Evolutionary conservation across 2,888 invertebrate species (phyloP).

Genomic region (Synanthedon andrenaeformis): DNA sequence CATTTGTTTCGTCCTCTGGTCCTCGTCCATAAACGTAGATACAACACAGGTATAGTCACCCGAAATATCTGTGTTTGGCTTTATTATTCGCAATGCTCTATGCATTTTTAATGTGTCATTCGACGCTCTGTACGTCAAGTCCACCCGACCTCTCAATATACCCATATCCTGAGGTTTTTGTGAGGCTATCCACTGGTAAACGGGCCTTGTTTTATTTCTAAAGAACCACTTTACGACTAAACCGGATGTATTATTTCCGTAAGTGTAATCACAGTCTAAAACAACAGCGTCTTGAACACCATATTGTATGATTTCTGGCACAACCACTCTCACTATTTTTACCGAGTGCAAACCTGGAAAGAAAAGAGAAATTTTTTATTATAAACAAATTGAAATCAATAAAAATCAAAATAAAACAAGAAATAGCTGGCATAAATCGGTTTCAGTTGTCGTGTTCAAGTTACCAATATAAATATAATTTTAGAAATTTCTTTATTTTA

Average conservation of each 20-base stretch:
- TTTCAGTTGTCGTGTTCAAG: too few species aligned
- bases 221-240: constrained; percentile 84
- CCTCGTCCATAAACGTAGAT: constrained; percentile 77
- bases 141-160: constrained; percentile 64
- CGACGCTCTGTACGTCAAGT: constrained; percentile 75
- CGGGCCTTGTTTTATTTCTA: constrained; percentile 73
- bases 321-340: constrained; percentile 72
- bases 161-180: constrained; percentile 76
- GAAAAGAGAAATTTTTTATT: constrained; percentile 5
- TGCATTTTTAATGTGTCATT: constrained; percentile 76
- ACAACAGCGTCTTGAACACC: constrained; percentile 73
- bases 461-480: too few species aligned
- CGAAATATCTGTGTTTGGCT: constrained; percentile 78
- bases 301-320: constrained; percentile 73
- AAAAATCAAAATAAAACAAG: too few species aligned
- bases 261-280: constrained; percentile 80
- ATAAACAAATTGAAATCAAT: neutral
- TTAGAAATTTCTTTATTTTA: too few species aligned
- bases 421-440: too few species aligned
- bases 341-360: constrained; percentile 68
- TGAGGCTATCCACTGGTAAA: constrained; percentile 84
- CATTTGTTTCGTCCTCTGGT: constrained; percentile 74
- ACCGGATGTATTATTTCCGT: constrained; percentile 73
- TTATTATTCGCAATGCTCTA: constrained; percentile 78
- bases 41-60: constrained; percentile 82